Percentiles rank a stretch among this genome's conserved stretches.
Evolutionary conservation across 2,113 vertebrate species (phyloP).

Genomic region (Peromyscus maniculatus): DNA sequence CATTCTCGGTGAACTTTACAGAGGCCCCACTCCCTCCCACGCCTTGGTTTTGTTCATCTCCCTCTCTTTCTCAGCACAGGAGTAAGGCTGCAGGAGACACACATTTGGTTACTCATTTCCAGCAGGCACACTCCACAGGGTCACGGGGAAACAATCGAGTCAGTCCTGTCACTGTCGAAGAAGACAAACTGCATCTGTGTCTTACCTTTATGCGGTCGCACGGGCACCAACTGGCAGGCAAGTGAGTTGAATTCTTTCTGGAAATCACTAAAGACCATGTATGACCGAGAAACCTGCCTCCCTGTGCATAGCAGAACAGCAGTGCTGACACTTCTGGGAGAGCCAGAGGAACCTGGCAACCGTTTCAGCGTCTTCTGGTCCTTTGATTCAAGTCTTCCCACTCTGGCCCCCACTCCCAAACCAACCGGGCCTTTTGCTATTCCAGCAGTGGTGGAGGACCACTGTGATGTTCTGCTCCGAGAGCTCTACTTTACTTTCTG

Average conservation of each 20-base stretch:
- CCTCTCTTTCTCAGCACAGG: slow-evolving; percentile 6
- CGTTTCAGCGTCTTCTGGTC: slow-evolving; percentile 85
- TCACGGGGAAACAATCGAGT: slow-evolving; percentile 72
- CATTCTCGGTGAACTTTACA: slow-evolving; percentile 71
- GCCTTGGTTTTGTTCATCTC: neutral
- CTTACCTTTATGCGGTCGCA: slow-evolving; percentile 88
- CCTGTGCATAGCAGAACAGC: slow-evolving; percentile 83
- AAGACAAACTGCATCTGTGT: slow-evolving; percentile 84
- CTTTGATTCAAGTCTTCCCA: slow-evolving; percentile 87
- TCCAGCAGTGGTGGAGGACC: slow-evolving; percentile 85
- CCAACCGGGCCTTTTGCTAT: slow-evolving; percentile 82
- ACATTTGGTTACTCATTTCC: slow-evolving; percentile 59
- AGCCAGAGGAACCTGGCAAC: slow-evolving; percentile 86
- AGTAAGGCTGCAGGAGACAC: neutral
- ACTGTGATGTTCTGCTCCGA: slow-evolving; percentile 84
- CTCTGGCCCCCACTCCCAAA: slow-evolving; percentile 40
- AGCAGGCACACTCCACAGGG: neutral
- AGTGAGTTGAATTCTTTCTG: slow-evolving; percentile 85
- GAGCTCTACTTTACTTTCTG: slow-evolving; percentile 91
- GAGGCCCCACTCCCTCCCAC: slow-evolving; percentile 48
- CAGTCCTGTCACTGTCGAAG: slow-evolving; percentile 62
- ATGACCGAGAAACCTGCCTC: slow-evolving; percentile 88
- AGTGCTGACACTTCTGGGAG: slow-evolving; percentile 89
- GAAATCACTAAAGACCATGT: slow-evolving; percentile 85
- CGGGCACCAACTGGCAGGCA: slow-evolving; percentile 83